Percentiles rank a stretch among this genome's conserved stretches.
phyloP scores from a whole-genome alignment of 2,888 invertebrate species.

The Seira ritae region DNA sequence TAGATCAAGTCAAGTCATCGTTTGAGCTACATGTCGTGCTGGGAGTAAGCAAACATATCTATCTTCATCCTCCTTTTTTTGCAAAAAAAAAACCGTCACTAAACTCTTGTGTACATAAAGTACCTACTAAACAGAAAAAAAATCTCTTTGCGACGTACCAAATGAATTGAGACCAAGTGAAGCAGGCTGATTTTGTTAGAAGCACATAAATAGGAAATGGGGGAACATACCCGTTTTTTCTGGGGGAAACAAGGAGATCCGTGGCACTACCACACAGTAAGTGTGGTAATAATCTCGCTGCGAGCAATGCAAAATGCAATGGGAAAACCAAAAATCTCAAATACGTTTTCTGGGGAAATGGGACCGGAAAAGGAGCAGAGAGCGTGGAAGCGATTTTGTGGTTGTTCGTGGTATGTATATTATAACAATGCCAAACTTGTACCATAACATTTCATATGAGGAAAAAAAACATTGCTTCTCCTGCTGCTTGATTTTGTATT shows the following conservation, averaged over 20 bases:
- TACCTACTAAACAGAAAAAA: not conserved
- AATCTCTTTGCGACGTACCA: not conserved
- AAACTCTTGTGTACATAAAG: not conserved
- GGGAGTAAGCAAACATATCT: slow-evolving; percentile 64
- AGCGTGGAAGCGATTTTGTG: slow-evolving; percentile 58
- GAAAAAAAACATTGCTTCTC: not conserved
- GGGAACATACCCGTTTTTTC: not conserved
- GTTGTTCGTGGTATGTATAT: slow-evolving; percentile 24
- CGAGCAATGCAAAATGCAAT: not conserved
- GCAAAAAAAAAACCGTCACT: slow-evolving; percentile 35
- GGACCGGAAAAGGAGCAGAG: slow-evolving; percentile 58
- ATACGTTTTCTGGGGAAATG: slow-evolving; percentile 60
- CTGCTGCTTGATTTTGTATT: slow-evolving; percentile 13
- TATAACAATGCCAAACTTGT: slow-evolving; percentile 1
- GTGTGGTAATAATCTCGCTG: slow-evolving; percentile 15
- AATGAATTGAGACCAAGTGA: not conserved
- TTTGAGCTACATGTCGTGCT: slow-evolving; percentile 58
- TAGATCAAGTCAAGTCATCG: slow-evolving; percentile 60
- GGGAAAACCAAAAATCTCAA: slow-evolving; percentile 12
- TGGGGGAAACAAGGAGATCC: no score
- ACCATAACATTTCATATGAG: not conserved
- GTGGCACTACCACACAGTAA: not conserved
- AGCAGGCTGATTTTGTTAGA: not conserved
- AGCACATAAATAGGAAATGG: slow-evolving; percentile 1
- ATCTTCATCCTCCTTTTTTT: slow-evolving; percentile 54